Evolutionary conservation across 1,140 invertebrate species (phyloP).

Genomic region (Drosophila littoralis): DNA sequence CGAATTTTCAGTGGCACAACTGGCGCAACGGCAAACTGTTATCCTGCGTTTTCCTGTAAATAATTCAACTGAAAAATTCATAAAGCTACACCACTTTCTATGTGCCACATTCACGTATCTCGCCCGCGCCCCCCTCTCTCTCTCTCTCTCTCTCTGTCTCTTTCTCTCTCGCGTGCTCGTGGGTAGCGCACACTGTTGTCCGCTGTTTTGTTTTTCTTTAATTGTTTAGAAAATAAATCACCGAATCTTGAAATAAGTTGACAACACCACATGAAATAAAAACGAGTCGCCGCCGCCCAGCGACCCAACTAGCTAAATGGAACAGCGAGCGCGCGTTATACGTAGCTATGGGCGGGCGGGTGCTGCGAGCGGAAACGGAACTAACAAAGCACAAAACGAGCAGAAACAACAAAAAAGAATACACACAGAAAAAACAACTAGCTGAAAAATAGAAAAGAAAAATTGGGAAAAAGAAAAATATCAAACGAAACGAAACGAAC

Average conservation of each 20-base stretch:
- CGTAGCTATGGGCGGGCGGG: slow-evolving; percentile 23
- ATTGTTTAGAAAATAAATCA: slow-evolving; percentile 82
- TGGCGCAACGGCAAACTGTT: slow-evolving; percentile 50
- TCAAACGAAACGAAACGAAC: slow-evolving; percentile 60
- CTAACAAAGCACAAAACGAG: slow-evolving; percentile 78
- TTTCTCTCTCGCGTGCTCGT: slow-evolving; percentile 10
- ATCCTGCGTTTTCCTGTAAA: slow-evolving; percentile 66
- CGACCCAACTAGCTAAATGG: slow-evolving; percentile 52
- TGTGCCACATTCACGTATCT: slow-evolving; percentile 11
- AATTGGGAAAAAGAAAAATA: slow-evolving; percentile 54
- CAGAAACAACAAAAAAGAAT: slow-evolving; percentile 41
- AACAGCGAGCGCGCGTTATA: slow-evolving; percentile 33
- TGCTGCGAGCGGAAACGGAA: slow-evolving; percentile 67
- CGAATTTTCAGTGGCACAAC: slow-evolving; percentile 30
- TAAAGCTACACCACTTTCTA: slow-evolving; percentile 50
- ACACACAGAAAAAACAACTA: slow-evolving; percentile 6
- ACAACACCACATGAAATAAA: slow-evolving; percentile 75
- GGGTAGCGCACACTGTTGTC: background rate
- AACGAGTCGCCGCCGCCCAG: slow-evolving; percentile 32
- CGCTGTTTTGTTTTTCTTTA: slow-evolving; percentile 63
- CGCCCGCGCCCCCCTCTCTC: too few species aligned
- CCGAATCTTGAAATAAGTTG: slow-evolving; percentile 67
- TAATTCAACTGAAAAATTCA: slow-evolving; percentile 78
- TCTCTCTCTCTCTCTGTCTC: too few species aligned
- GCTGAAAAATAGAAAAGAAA: slow-evolving; percentile 39